Conservation (phyloP, 92 coral and sea anemone genomes). For the Ricordea florida region DNA sequence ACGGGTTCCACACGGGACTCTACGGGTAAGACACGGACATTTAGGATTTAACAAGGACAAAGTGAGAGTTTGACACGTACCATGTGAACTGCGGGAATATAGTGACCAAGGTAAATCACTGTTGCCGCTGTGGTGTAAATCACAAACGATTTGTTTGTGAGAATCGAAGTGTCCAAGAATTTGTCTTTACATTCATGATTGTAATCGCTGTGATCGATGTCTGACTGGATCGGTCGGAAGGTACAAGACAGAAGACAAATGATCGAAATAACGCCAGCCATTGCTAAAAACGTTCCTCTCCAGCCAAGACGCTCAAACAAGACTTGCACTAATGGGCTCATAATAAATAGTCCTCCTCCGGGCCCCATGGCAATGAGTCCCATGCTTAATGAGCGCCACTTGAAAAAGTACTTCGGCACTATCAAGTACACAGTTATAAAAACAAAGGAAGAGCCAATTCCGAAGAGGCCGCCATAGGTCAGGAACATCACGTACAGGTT, state of each 20-base stretch:
- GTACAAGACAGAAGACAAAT: constrained; percentile 17
- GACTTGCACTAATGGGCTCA: constrained; percentile 55
- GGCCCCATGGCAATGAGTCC: constrained; percentile 61
- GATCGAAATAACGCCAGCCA: constrained; percentile 26
- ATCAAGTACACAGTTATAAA: constrained; percentile 13
- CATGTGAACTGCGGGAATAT: neutral
- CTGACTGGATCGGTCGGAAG: constrained; percentile 1
- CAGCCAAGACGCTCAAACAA: constrained; percentile 48
- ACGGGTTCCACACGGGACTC: too few relatives aligned
- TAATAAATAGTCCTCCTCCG: constrained; percentile 58
- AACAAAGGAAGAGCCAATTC: constrained; percentile 45
- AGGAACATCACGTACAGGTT: constrained; percentile 42
- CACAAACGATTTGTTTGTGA: neutral
- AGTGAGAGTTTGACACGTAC: too few relatives aligned
- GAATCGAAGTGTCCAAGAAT: too few relatives aligned
- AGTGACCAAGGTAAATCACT: neutral
- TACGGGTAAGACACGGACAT: too few relatives aligned
- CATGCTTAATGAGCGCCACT: constrained; percentile 41
- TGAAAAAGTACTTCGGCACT: constrained; percentile 55
- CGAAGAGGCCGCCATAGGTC: constrained; percentile 49
- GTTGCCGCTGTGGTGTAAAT: neutral
- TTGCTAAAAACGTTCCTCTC: constrained; percentile 45
- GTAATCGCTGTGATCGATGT: too few relatives aligned
- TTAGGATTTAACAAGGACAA: too few relatives aligned
- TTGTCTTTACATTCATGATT: too few relatives aligned